phyloP scores from a whole-genome alignment of 2,888 invertebrate genomes.

The Temnothorax unifasciatus region DNA sequence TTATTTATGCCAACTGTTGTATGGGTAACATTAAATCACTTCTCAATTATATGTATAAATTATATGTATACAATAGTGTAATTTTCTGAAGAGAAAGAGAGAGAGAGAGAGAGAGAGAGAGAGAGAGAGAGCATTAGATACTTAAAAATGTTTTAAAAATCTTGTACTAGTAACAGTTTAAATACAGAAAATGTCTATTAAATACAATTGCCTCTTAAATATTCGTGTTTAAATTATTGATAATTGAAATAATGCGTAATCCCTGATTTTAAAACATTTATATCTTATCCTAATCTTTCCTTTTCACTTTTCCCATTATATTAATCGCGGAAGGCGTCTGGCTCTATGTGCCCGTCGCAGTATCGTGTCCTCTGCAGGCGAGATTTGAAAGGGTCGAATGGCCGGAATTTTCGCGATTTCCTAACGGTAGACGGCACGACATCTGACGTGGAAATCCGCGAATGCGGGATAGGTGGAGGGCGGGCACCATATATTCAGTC shows the following conservation, averaged over 20 bases:
- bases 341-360: slow-evolving; percentile 40
- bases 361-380: slow-evolving; percentile 60
- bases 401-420: slow-evolving; percentile 74
- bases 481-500: slow-evolving; percentile 76
- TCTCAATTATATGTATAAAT: slow-evolving; percentile 2
- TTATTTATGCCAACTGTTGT: neutral
- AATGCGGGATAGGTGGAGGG: slow-evolving; percentile 69
- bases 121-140: neutral
- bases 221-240: neutral
- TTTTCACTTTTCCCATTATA: slow-evolving; percentile 7
- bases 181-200: neutral
- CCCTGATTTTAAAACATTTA: slow-evolving; percentile 18
- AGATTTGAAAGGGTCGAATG: slow-evolving; percentile 73
- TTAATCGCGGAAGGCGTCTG: slow-evolving; percentile 35
- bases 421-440: slow-evolving; percentile 76
- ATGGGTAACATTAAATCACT: neutral
- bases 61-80: neutral
- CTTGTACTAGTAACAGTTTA: neutral
- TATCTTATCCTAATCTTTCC: slow-evolving; percentile 34
- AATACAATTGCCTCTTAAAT: neutral
- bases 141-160: neutral
- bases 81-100: neutral
- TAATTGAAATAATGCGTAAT: neutral
- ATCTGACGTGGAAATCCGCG: slow-evolving; percentile 82
- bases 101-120: neutral